Evolutionary conservation across 2,888 invertebrate species (phyloP), one percentile per base, ranked within the genome.

Genomic region (Hololepta plana): DNA sequence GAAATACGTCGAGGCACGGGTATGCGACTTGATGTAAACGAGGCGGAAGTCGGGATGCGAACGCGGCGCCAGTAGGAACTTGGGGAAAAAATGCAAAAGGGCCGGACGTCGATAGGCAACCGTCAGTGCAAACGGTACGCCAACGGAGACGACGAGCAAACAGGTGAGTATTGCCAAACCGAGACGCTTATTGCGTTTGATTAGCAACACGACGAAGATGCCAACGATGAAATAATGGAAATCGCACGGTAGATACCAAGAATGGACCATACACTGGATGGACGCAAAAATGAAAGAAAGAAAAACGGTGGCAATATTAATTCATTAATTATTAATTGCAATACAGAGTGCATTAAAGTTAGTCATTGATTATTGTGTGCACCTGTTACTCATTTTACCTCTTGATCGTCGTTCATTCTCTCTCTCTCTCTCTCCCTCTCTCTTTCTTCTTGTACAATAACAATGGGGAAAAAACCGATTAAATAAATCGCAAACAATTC

Each of bases 221-320:
- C 63, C 62, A 9, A 71, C 43, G 23, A 67, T 49, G 48, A 70
- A 72, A 51, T 62, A 68, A 44, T 75, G 74, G 51, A 72, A 71
- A 47, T 75, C 75, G 32, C 69, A 70, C 0, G 75, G 67, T 17
- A 74, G 59, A 48, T 72, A 73, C 75, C 75, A 75, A 2, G 70
- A 62, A 32, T 66, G 60, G 1, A 66, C 56, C 49, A 74, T 58
- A 40, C 75, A 75, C 74, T 75, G 51, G 19, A 59, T 54, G 12
- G 10, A n/a, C n/a, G n/a, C n/a, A n/a, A n/a, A n/a, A n/a, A n/a
- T n/a, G n/a, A n/a, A n/a, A n/a, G n/a, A n/a, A 19, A 15, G n/a
- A 25, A 25, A 15, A 15, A 3, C 7, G 15, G 11, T 26, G 20
- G 17, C 17, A 8, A 15, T 8, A 12, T 24, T 28, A 15, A 15